Percentiles rank a stretch among this genome's conserved stretches.
phyloP scores from a whole-genome alignment of 2,797 vertebrate species.

The Darevskia nairensis region DNA sequence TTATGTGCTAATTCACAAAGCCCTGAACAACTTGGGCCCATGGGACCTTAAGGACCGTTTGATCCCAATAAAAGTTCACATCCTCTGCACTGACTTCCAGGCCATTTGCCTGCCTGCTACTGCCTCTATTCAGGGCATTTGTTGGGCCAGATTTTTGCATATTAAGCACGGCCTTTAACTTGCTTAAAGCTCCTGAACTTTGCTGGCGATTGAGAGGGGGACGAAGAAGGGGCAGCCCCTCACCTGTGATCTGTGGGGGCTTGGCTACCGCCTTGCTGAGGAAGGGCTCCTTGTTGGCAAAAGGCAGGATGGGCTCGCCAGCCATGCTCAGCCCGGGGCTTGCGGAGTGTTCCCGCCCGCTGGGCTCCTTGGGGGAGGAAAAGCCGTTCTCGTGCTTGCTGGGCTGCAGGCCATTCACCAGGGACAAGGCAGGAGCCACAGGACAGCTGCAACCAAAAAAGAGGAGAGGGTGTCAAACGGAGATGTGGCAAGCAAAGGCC shows the following conservation, averaged over 20 bases:
- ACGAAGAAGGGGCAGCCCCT: accelerated
- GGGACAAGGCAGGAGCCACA: slow-evolving; percentile 62
- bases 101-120: too few relatives aligned
- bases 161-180: too few relatives aligned
- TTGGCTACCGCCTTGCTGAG: slow-evolving; percentile 91
- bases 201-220: neutral
- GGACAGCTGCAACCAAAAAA: slow-evolving; percentile 57
- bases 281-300: slow-evolving; percentile 89
- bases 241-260: slow-evolving; percentile 95
- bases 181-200: too few relatives aligned
- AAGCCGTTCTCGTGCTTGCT: slow-evolving; percentile 90
- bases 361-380: slow-evolving; percentile 78
- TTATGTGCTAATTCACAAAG: too few relatives aligned
- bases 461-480: neutral
- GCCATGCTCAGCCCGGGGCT: slow-evolving; percentile 53
- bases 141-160: too few relatives aligned
- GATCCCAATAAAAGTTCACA: too few relatives aligned
- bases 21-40: too few relatives aligned
- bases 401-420: slow-evolving; percentile 89
- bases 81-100: too few relatives aligned
- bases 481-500: too few relatives aligned
- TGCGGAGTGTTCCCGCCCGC: slow-evolving; percentile 38
- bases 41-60: too few relatives aligned
- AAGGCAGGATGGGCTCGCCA: slow-evolving; percentile 86
- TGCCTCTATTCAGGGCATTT: too few relatives aligned